Evolutionary conservation across 2,797 vertebrate species (phyloP), one percentile per base, ranked within the genome.

Genomic region (Megalops cyprinoides): DNA sequence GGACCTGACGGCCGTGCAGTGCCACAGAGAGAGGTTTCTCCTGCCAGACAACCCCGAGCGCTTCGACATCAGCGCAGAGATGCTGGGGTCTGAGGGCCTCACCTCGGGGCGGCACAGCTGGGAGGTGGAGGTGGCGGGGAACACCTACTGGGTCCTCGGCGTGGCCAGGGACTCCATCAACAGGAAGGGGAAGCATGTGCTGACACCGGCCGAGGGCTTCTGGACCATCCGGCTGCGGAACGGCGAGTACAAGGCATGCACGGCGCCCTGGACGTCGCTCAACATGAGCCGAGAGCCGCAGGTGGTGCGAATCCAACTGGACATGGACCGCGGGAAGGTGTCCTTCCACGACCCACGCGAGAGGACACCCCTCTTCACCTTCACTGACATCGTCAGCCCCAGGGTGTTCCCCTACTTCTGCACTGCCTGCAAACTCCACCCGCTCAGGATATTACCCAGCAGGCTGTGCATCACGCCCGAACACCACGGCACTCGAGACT

Each of bases 61-160:
- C 77, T 95, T 95, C 20, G 91, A 94, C 67, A 82, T 95, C 31
- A 94, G 94, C 0, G 94, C 94, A 0, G 94, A 94, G 87, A 87
- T 95, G 90, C 87, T 95, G 85, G 95, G 87, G 1, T 87, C 89
- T 0, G 93, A 94, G 79, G 89, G 92, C 48, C 94, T 90, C 44
- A 23, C 86, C 34, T 88, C 87, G 0, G 95, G 95, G 39, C 93
- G 91, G 58, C 90, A 95, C 83, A 93, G 87, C 79, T 95, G 95
- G 95, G 93, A 94, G 0, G 92, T 95, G 51, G 92, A 95, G 78
- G 95, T 95, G 48, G 92, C 92, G 48, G 84, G 91, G 74, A 95
- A 95, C 90, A 93, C 91, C 14, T 95, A 95, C 85, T 95, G 95
- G 95, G 94, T 95, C 81, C 79, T 95, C 4, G 95, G 95, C 10